A percentile compares a stretch with the other conserved stretches of the same genome.
phyloP scores from a whole-genome alignment of 2,113 vertebrate species.

The Sciurus niger region DNA sequence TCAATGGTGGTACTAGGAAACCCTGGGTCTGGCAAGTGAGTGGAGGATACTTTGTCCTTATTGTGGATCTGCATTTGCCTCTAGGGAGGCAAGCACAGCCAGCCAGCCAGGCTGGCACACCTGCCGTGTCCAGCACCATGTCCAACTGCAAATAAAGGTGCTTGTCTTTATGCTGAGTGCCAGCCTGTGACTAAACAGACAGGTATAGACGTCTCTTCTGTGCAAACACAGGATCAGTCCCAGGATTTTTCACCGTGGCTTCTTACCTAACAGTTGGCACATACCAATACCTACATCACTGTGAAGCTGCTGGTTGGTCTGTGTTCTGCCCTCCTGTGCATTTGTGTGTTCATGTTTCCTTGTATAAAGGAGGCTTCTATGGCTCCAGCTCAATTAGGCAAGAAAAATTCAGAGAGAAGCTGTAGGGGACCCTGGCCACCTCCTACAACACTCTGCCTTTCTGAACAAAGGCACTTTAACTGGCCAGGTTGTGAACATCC shows the following conservation, averaged over 20 bases:
- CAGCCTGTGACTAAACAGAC: not conserved
- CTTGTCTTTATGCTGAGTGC: not conserved
- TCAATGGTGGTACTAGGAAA: constrained; percentile 8
- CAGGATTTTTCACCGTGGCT: not conserved
- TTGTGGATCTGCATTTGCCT: not conserved
- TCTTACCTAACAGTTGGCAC: not conserved
- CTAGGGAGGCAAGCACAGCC: not conserved
- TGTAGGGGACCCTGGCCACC: not conserved
- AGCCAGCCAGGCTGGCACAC: not conserved
- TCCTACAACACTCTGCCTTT: too few species aligned
- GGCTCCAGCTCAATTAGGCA: not conserved
- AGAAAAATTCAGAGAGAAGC: not conserved
- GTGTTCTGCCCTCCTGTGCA: not conserved
- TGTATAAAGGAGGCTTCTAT: not conserved
- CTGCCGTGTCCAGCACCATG: not conserved
- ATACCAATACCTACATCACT: not conserved
- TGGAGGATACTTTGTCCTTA: too few species aligned
- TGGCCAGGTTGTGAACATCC: too few species aligned
- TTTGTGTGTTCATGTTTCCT: not conserved
- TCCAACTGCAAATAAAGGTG: not conserved
- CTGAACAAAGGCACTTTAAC: too few species aligned
- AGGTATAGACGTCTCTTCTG: not conserved
- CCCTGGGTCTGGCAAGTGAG: not conserved
- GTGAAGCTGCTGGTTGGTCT: not conserved
- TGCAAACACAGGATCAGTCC: not conserved